Base-by-base conservation (phyloP, 23 tunicate species). In the Styela clava region DNA sequence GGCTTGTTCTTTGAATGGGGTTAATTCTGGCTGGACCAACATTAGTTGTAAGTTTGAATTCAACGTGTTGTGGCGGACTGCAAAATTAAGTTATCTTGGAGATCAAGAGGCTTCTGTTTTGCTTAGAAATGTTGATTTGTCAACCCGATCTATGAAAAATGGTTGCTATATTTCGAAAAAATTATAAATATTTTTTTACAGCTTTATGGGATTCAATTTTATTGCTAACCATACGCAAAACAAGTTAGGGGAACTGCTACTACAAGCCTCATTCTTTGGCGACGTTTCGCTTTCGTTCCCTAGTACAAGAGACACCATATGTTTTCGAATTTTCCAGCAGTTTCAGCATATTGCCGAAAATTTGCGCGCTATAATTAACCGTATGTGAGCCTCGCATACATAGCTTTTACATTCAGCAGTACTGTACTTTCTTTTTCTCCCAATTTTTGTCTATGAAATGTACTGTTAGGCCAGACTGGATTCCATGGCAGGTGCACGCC, bases 191-290 rank as follows among this genome's bases (percentile, higher is more conserved):
- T 32, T 33, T 79, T 74, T 33, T 63, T 28, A 65, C 33, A 30
- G 83, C 83, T 31, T 62, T 79, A 24, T 79, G 79, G 35, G 31
- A 24, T 79, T 26, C 21, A 9, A 79, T 26, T 2, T 35, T 74
- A 79, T 79, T 79, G 83, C 83, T 62, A 79, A 62, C 74, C 63
- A 62, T 79, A 74, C 12, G 83, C 83, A 27, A 35, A 2, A 35
- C 83, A 79, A 74, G 30, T 79, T 1, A 64, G 76, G 31, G 62
- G 24, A 62, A 2, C 74, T 26, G 63, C 33, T 9, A 62, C 83
- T 33, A 74, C 83, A 30, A 79, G 83, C 34, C 83, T 36, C 26
- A 79, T 65, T 31, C 83, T 35, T 33, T 79, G 62, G 51, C 16
- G 24, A 79, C 62, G 62, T 27, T 68, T 79, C 24, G 83, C 64